Percentiles rank a stretch among this genome's conserved stretches.
Conservation (phyloP, 2,888 invertebrate genomes). For the Xestia rhomboidea region DNA sequence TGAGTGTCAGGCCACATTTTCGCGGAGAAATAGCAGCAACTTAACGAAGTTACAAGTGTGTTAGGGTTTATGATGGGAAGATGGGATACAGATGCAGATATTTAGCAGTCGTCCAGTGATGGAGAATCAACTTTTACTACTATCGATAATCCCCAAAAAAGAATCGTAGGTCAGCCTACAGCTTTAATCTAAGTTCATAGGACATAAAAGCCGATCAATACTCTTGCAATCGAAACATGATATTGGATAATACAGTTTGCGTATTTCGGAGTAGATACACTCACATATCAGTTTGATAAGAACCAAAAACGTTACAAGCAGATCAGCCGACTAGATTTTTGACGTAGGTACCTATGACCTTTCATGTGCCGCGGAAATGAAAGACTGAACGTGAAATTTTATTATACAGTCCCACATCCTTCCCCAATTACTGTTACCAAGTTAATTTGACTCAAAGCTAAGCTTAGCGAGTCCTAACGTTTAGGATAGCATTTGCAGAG, state of each 20-base stretch:
- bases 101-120: background rate
- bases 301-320: conserved; percentile 6
- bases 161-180: background rate
- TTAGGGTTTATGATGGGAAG: background rate
- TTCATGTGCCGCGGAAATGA: background rate
- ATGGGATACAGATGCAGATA: background rate
- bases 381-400: background rate
- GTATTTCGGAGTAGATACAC: background rate
- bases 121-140: background rate
- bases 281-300: background rate
- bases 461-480: background rate
- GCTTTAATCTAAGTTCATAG: background rate
- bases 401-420: background rate
- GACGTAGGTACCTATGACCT: background rate
- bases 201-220: background rate
- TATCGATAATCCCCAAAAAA: background rate
- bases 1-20: background rate
- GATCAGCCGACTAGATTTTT: conserved; percentile 36
- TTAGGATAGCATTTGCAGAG: background rate
- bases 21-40: background rate
- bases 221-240: background rate
- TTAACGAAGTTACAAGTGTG: background rate
- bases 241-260: background rate
- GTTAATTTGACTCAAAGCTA: background rate
- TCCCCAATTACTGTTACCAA: background rate